Evolutionary conservation across 2,113 vertebrate species (phyloP), one percentile per base, ranked within the genome.

Genomic region (Myocastor coypus): DNA sequence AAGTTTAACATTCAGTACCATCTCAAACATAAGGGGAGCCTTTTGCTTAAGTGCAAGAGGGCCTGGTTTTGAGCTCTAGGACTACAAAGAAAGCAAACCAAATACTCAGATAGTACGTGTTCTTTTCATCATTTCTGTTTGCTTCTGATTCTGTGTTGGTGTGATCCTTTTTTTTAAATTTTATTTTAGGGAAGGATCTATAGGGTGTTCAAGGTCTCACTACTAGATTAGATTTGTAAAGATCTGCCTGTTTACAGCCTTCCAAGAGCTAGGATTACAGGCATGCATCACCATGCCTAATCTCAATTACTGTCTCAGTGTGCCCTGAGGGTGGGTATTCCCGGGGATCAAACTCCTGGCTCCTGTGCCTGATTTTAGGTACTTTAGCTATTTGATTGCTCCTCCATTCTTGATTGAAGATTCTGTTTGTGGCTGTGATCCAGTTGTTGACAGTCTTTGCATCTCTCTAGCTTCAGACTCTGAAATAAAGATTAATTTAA

Each of bases 401-500:
- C 8, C 46, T 46, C 46, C 46, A 46, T 78, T 83, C 66, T 59
- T 46, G 75, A 81, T 14, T 91, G 92, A 91, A 92, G 55, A 57
- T 40, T 91, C 32, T 80, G 1, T 52, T 20, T 57, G 64, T 59
- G 52, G 30, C 64, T 75, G 40, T 83, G 85, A 57, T 34, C 24
- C 30, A 66, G 40, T 10, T 83, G 14, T 69, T 20, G 24, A 32
- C 40, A 83, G 9, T 75, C 71, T 94, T 77, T 63, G 34, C 16
- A 6, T 55, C 83, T 34, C n/a, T 78, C 0, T 82, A 68, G 32
- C n/a, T 92, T 87, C 46, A 87, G 80, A 91, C 17, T 37, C 40
- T 55, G 50, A 69, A 61, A 81, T 55, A 88, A 90, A 83, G 34
- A 88, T 32, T 30, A 78, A 85, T 34, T 87, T 68, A 73, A 91